These are phyloP conservation scores for Drosophila formosana DNA, from an alignment of 2,888 invertebrate genomes.

Conservation along the genomic window DNA sequence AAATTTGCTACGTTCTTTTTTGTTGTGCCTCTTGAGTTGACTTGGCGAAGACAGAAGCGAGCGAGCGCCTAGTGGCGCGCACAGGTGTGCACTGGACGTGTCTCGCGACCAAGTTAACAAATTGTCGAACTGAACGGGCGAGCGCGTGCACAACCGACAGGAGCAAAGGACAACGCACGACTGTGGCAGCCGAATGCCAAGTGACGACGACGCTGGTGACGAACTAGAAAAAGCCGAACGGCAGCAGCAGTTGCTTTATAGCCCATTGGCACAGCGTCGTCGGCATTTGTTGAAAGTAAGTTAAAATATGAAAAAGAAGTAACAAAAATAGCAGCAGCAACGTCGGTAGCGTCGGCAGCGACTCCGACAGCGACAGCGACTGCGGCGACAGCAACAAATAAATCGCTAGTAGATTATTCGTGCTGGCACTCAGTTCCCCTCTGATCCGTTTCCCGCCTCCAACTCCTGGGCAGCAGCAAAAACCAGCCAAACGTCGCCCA, in stretches of 20 bases:
- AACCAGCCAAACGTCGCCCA: conserved; percentile 24
- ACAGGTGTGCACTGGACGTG: conserved; percentile 73
- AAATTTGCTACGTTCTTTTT: conserved; percentile 72
- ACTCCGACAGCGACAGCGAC: conserved; percentile 27
- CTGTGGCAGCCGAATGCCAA: conserved; percentile 54
- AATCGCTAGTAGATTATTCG: conserved; percentile 79
- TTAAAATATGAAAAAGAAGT: conserved; percentile 73
- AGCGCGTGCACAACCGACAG: conserved; percentile 76
- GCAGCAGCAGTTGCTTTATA: conserved; percentile 44
- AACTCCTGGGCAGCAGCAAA: not conserved
- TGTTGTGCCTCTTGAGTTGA: not conserved
- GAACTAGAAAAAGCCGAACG: conserved; percentile 55
- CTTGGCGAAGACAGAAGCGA: conserved; percentile 14
- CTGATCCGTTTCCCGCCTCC: conserved; percentile 11
- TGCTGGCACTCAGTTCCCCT: conserved; percentile 59
- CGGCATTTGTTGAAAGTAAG: conserved; percentile 67
- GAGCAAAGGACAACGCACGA: conserved; percentile 81
- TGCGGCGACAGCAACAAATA: conserved; percentile 67
- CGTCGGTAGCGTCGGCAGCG: conserved; percentile 9
- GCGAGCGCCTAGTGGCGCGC: conserved; percentile 52
- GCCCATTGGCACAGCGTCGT: conserved; percentile 51
- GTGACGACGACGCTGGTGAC: conserved; percentile 32
- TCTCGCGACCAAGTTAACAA: conserved; percentile 53
- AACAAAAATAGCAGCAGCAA: conserved; percentile 67
- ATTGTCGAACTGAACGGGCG: conserved; percentile 40